Conservation (phyloP, 2,113 vertebrate species). For the Isurus oxyrinchus region DNA sequence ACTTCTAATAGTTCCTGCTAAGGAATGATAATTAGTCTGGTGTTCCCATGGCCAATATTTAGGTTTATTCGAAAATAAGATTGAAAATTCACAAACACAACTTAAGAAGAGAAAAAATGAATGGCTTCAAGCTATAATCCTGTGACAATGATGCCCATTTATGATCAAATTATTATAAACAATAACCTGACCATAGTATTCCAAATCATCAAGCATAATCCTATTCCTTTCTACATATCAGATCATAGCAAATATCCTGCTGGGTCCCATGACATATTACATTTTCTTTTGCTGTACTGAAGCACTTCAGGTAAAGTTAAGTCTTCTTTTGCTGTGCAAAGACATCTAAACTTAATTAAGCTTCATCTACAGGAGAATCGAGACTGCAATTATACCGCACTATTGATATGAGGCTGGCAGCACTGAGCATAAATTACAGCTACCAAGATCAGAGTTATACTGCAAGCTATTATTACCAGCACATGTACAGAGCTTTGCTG, state of each 20-base stretch:
- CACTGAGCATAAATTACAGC: neutral
- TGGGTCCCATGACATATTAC: neutral
- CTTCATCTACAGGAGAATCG: neutral
- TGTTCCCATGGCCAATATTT: neutral
- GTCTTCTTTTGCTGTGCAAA: neutral
- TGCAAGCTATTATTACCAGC: neutral
- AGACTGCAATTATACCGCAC: neutral
- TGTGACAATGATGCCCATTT: neutral
- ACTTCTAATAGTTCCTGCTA: neutral
- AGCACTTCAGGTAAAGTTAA: neutral
- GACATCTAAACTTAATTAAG: neutral
- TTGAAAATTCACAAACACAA: neutral
- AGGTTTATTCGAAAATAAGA: neutral
- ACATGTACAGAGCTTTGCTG: constrained; percentile 1
- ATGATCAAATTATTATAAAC: neutral
- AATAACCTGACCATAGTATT: neutral
- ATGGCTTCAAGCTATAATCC: neutral
- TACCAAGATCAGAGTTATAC: neutral
- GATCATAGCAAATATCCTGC: neutral
- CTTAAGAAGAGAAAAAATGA: neutral
- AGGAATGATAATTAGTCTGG: neutral
- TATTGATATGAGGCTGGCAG: neutral
- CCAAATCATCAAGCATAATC: neutral
- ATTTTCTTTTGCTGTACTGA: neutral
- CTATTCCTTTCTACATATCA: neutral